Percentiles rank a stretch among this genome's conserved stretches.
These are phyloP conservation scores for Buteo buteo DNA, from an alignment of 2,113 vertebrate species.

Conservation along the genomic window DNA sequence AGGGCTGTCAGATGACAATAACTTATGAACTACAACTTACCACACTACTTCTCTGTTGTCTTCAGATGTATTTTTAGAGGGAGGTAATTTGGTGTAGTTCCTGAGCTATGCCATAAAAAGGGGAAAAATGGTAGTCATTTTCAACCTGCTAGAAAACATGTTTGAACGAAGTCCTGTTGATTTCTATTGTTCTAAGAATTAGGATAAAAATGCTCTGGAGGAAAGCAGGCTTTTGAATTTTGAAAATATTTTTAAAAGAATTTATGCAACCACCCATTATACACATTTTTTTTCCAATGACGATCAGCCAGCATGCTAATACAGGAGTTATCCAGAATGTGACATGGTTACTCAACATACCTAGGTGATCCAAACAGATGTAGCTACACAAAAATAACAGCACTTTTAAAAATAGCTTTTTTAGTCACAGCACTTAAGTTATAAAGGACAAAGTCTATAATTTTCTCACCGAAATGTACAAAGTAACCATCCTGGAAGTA, in stretches of 20 bases:
- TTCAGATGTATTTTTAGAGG: not conserved
- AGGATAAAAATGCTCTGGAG: not conserved
- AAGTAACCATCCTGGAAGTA: not conserved
- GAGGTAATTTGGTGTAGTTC: not conserved
- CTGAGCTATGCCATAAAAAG: not conserved
- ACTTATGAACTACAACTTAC: not conserved
- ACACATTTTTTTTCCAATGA: not conserved
- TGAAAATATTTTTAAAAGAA: not conserved
- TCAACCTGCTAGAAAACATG: not conserved
- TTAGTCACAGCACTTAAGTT: not conserved
- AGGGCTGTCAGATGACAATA: not conserved
- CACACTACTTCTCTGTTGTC: not conserved
- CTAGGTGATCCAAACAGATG: too few species aligned
- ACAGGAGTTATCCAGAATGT: not conserved
- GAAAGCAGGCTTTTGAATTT: not conserved
- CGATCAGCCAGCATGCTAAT: not conserved
- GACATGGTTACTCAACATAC: not conserved
- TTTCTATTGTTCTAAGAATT: not conserved
- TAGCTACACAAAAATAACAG: too few species aligned
- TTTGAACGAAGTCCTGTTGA: not conserved
- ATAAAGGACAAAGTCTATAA: not conserved
- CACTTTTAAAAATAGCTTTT: not conserved
- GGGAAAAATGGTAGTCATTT: not conserved
- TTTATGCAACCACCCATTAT: not conserved
- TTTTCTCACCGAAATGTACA: not conserved